Conservation (phyloP, 2,113 vertebrate species). For the Pan troglodytes region NHGRI_mPanTro3-v2.1_pri NC_072415.2:51963001-51963500, state of each 20-base stretch:
- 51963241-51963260: constrained; percentile 42
- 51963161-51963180: background rate
- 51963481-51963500: background rate
- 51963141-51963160: constrained; percentile 32
- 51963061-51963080: constrained; percentile 64
- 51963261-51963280: constrained; percentile 35
- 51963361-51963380: background rate
- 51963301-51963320: background rate
- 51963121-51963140: constrained; percentile 4
- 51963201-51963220: constrained; percentile 71
- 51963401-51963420: background rate
- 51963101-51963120: constrained; percentile 41
- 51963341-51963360: background rate
- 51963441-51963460: background rate
- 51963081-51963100: background rate
- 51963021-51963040: constrained; percentile 28
- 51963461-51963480: background rate
- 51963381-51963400: background rate
- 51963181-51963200: constrained; percentile 36
- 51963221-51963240: constrained; percentile 59
- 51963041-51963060: constrained; percentile 20
- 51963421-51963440: background rate
- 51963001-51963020: background rate
- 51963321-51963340: background rate
- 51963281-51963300: background rate